Base-by-base conservation (phyloP, 2,888 invertebrate species). In the Calliopum simillimum region DNA sequence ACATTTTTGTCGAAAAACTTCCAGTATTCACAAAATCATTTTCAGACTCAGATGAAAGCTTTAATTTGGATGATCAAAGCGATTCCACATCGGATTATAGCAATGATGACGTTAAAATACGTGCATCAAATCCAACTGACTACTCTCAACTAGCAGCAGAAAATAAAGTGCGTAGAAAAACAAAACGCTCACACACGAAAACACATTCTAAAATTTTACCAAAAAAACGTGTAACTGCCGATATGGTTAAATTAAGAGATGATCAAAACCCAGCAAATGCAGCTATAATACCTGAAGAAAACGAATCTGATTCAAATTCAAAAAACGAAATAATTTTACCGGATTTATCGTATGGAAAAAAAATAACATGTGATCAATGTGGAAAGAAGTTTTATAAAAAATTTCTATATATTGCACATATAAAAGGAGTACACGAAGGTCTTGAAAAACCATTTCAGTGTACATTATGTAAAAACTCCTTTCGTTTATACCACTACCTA, bases 381-480 rank as follows among this genome's bases (percentile, higher is more conserved):
- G 16, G 12, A 5, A 67, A 59, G 23, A 51, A 13, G 5, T 70
- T 70, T 49, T 13, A 55, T 5, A 70, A 66, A 13, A 13, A 51
- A 23, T 14, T 53, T 14, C 21, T 59, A 16, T 61, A 59, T n/a
- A 55, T 66, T 2, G 66, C 70, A 4, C 70, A 66, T 55, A n/a
- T 70, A 2, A 25, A 49, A 41, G 23, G n/a, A 5, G 58, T 21
- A 14, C 70, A 70, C 41, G 47, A 47, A 21, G 70, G 62, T 4
- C 44, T 61, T n/a, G 55, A 68, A 21, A 68, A 68, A 68, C 49
- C 59, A 19, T 68, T 33, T 33, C 25, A 47, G 8, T 75, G 75
- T 14, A 43, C 67, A 44, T 14, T 58, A 14, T 75, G 75, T 43
- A 19, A 19, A 1, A 67, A 62, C 33, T 19, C 23, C 13, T 71